phyloP scores from a whole-genome alignment of 1,140 invertebrate genomes.

The Brachystomella parvula region DNA sequence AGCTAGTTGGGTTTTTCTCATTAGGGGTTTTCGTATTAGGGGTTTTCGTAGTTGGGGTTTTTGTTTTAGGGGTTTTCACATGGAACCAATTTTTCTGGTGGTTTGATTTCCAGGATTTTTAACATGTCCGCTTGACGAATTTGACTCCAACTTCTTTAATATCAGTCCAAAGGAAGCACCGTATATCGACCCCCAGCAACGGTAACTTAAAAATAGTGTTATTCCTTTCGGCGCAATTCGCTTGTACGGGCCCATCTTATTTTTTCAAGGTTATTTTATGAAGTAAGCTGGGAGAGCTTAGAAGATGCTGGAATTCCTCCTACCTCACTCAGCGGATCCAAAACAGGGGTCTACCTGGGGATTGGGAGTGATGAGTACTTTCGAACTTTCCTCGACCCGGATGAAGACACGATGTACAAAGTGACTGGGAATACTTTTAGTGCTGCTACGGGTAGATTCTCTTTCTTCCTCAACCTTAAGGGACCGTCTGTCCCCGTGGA shows the following conservation, averaged over 20 bases:
- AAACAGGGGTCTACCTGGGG: neutral
- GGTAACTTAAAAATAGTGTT: neutral
- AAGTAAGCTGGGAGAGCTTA: constrained; percentile 54
- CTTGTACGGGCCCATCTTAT: neutral
- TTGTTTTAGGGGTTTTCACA: too few species aligned
- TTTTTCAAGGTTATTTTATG: constrained; percentile 48
- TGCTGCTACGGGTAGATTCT: constrained; percentile 2
- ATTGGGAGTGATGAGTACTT: constrained; percentile 1
- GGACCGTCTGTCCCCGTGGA: constrained; percentile 14
- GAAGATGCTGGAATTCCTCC: constrained; percentile 46
- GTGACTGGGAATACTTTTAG: constrained; percentile 13
- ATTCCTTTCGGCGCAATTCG: neutral
- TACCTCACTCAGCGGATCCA: neutral
- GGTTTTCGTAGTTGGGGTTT: too few species aligned
- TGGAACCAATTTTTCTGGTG: too few species aligned
- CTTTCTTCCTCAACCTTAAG: constrained; percentile 9
- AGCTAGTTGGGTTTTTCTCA: too few species aligned
- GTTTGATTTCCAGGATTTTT: constrained; percentile 9
- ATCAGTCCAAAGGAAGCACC: constrained; percentile 5
- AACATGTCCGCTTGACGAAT: constrained; percentile 10
- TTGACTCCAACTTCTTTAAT: constrained; percentile 13
- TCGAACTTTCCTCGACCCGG: neutral
- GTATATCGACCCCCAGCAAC: constrained; percentile 13
- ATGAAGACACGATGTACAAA: neutral
- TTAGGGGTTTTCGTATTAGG: too few species aligned